Evolutionary conservation across 2,113 vertebrate species (phyloP).

Genomic region (Cepphus grylle): DNA sequence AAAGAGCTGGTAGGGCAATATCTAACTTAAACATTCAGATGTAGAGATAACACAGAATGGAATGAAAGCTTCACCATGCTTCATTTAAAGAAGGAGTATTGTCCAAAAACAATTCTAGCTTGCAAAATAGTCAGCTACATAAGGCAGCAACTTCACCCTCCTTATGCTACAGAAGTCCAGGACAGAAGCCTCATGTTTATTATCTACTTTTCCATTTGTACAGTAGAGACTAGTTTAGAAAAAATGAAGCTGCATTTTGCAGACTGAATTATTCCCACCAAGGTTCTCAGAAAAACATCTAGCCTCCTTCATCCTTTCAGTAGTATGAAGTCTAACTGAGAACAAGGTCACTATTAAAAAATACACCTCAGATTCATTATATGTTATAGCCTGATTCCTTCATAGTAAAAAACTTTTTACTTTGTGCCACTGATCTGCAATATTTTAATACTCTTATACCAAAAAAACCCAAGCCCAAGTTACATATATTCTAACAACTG

Average conservation of each 20-base stretch:
- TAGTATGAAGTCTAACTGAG: background rate
- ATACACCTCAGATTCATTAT: background rate
- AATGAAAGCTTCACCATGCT: background rate
- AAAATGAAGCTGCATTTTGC: background rate
- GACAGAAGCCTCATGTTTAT: background rate
- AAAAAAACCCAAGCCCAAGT: background rate
- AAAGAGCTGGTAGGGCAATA: background rate
- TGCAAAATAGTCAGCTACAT: background rate
- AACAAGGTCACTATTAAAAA: background rate
- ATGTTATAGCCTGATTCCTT: background rate
- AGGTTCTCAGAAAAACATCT: background rate
- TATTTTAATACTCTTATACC: background rate
- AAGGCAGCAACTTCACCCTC: background rate
- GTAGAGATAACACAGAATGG: background rate
- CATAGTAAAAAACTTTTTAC: background rate
- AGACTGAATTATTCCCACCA: background rate
- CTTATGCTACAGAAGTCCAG: background rate
- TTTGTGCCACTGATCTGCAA: background rate
- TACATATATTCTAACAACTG: background rate
- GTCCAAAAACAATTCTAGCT: background rate
- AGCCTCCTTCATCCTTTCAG: background rate
- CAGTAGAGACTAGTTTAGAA: background rate
- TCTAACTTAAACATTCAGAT: background rate
- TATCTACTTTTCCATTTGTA: background rate
- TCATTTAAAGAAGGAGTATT: background rate